Evolutionary conservation across 1,140 invertebrate species (phyloP).

Genomic region (Vanessa tameamea): DNA sequence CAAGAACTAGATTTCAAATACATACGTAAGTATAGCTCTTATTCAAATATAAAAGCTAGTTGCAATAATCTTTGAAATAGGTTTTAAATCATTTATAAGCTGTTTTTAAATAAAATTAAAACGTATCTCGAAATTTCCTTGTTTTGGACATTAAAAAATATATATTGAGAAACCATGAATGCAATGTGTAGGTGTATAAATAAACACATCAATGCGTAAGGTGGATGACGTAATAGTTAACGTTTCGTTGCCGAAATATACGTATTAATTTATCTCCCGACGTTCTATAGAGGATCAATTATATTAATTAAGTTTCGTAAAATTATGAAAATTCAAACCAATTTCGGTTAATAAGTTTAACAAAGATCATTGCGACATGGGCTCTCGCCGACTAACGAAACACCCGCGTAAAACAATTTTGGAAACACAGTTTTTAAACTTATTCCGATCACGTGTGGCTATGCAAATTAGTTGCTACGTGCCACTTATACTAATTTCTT

Average conservation of each 20-base stretch:
- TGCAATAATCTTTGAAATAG: not conserved
- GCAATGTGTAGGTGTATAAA: slow-evolving; percentile 25
- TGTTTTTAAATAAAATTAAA: slow-evolving; percentile 16
- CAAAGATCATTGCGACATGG: slow-evolving; percentile 41
- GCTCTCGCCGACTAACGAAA: slow-evolving; percentile 31
- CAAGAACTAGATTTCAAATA: not conserved
- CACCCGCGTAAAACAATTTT: slow-evolving; percentile 37
- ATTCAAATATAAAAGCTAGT: not conserved
- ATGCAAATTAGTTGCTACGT: slow-evolving; percentile 61
- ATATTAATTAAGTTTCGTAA: not conserved
- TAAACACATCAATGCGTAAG: slow-evolving; percentile 28
- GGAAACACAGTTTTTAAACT: slow-evolving; percentile 43
- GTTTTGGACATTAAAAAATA: slow-evolving; percentile 22
- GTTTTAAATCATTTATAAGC: not conserved
- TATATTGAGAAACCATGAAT: slow-evolving; percentile 25
- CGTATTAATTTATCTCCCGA: slow-evolving; percentile 5
- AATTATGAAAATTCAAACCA: slow-evolving; percentile 29
- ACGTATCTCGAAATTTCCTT: slow-evolving; percentile 11
- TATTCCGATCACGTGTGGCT: slow-evolving; percentile 56
- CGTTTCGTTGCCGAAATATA: slow-evolving; percentile 2
- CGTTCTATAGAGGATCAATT: slow-evolving; percentile 5
- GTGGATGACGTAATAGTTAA: slow-evolving; percentile 21
- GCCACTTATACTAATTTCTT: slow-evolving; percentile 47
- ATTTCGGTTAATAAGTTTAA: slow-evolving; percentile 46
- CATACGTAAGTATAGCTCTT: not conserved